These are phyloP conservation scores for Rhinophrynus dorsalis DNA, from an alignment of 2,797 vertebrate species.

Conservation along the genomic window DNA sequence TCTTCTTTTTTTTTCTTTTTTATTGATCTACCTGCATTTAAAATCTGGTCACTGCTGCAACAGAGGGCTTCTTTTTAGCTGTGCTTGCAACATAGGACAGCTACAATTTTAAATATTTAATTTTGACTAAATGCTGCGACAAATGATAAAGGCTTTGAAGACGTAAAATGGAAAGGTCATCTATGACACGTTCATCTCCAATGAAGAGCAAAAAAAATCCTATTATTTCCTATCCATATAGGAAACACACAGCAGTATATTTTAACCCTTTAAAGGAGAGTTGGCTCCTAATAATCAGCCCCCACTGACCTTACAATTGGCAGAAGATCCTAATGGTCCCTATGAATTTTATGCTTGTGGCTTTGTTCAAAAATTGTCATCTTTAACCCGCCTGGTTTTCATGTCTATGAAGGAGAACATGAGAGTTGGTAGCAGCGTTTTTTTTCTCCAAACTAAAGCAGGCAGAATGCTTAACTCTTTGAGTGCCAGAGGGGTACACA, in stretches of 20 bases:
- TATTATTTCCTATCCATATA: too few species aligned
- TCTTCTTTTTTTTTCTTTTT: constrained; percentile 61
- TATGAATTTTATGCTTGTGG: too few species aligned
- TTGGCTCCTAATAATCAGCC: too few species aligned
- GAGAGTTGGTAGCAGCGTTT: too few species aligned
- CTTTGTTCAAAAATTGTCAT: too few species aligned
- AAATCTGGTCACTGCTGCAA: constrained; percentile 87
- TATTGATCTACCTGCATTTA: constrained; percentile 89
- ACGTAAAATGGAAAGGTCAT: constrained; percentile 56
- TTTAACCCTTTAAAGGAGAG: constrained; percentile 33
- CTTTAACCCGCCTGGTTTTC: too few species aligned
- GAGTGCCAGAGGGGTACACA: too few species aligned
- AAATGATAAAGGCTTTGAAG: constrained; percentile 65
- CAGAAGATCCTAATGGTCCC: too few species aligned
- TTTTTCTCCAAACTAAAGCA: too few species aligned
- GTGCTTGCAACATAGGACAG: constrained; percentile 76
- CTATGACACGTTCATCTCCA: constrained; percentile 51
- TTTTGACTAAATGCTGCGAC: constrained; percentile 76
- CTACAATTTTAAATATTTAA: constrained; percentile 85
- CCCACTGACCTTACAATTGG: too few species aligned
- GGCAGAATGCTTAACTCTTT: too few species aligned
- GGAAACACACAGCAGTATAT: constrained; percentile 35
- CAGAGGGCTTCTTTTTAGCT: constrained; percentile 87
- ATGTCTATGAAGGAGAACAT: too few species aligned
- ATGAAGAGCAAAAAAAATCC: constrained; percentile 14